Evolutionary conservation across 53 echinoderm and acorn worm species (phyloP), one percentile per base, ranked within the genome.

Genomic region (Henricia sp.): DNA sequence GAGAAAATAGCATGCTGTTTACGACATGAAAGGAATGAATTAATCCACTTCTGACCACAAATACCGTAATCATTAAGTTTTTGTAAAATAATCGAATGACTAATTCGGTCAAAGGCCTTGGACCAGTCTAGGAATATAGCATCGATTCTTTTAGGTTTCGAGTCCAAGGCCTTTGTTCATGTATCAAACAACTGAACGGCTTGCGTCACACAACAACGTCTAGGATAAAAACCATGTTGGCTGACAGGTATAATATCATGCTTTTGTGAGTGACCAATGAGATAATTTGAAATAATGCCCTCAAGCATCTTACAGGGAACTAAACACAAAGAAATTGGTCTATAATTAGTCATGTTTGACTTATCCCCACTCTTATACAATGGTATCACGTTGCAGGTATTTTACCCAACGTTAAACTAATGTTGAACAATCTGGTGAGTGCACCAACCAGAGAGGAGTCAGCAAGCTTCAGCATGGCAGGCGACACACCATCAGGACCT

Each of bases 381-480:
- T n/a, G n/a, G n/a, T n/a, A n/a, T n/a, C 67, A 67, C 36, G 35
- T 37, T 30, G 73, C 8, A 13, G 73, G 73, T 29, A 73, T 53
- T 27, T 50, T 50, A 26, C 56, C 35, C 19, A 35, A 26, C 53
- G 19, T 44, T 14, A 76, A 39, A 76, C 37, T 37, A 3, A 60
- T 41, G 39, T 77, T 77, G 60, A 77, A 77, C 23, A 77, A 59
- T 77, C 59, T 60, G 60, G 58, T 77, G 56, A 77, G 38, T 41
- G 60, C n/a, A n/a, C n/a, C n/a, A n/a, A n/a, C n/a, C n/a, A n/a
- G n/a, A n/a, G n/a, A n/a, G n/a, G n/a, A n/a, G n/a, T n/a, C n/a
- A n/a, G n/a, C n/a, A n/a, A n/a, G n/a, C n/a, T n/a, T n/a, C n/a
- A n/a, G n/a, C n/a, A n/a, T n/a, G n/a, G n/a, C n/a, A n/a, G n/a